Conservation (phyloP, 2,888 invertebrate species). For the Erebia ligea region DNA sequence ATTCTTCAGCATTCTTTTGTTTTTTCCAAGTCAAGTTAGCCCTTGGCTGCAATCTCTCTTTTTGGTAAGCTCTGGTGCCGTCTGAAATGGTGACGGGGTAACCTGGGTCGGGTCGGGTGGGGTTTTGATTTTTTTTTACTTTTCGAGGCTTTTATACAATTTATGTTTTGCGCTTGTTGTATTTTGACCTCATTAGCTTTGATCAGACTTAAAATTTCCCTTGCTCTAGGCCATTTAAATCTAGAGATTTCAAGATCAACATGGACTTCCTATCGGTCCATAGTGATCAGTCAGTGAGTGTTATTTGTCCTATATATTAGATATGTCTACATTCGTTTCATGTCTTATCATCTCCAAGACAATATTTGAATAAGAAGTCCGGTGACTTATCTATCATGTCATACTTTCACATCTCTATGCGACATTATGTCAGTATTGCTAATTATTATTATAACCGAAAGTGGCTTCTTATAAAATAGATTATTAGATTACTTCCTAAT, state of each 20-base stretch:
- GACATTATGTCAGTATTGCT: constrained; percentile 23
- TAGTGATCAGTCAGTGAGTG: neutral
- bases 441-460: constrained; percentile 10
- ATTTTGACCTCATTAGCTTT: neutral
- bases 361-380: constrained; percentile 19
- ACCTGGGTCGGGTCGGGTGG: no score
- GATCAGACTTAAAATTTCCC: neutral
- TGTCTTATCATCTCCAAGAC: constrained; percentile 15
- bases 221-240: neutral
- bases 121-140: no score
- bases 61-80: no score
- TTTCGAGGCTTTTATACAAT: neutral
- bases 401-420: constrained; percentile 19
- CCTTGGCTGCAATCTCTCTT: no score
- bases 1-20: no score
- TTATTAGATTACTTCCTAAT: constrained; percentile 3
- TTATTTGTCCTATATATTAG: constrained; percentile 2
- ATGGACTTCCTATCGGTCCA: no score
- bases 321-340: neutral
- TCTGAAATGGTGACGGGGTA: no score
- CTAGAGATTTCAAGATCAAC: neutral
- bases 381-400: constrained; percentile 18
- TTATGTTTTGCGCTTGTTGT: neutral
- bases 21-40: no score
- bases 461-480: constrained; percentile 4